Evolutionary conservation across 1,140 invertebrate species (phyloP).

Genomic region (Aphidius gifuensis): DNA sequence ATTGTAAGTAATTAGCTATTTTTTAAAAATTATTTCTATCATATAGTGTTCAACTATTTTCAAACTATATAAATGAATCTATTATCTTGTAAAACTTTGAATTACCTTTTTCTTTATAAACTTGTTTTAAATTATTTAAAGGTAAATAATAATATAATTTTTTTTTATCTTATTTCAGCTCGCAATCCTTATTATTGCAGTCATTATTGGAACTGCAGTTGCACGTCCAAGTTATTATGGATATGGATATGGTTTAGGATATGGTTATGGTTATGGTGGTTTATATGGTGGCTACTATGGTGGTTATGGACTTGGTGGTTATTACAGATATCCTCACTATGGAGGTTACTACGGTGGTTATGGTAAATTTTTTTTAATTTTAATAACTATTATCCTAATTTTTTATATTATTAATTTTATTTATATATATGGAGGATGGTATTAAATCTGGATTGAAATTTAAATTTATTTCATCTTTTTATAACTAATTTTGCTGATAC

Average conservation of each 20-base stretch:
- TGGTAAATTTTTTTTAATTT: conserved; percentile 5
- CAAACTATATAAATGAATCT: no score
- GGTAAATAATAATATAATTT: no score
- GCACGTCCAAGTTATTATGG: conserved; percentile 34
- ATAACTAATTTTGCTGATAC: no score
- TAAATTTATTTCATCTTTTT: no score
- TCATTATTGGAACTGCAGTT: conserved; percentile 28
- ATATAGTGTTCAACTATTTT: not conserved
- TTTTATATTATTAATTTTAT: not conserved
- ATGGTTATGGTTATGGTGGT: conserved; percentile 22
- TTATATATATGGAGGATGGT: not conserved
- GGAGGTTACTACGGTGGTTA: conserved; percentile 25
- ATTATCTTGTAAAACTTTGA: no score
- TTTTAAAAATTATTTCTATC: not conserved
- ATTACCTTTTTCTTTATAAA: no score
- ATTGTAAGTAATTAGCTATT: conserved; percentile 31
- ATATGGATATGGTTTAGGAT: conserved; percentile 6
- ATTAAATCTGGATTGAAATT: no score
- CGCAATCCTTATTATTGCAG: conserved; percentile 30
- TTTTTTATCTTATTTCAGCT: not conserved
- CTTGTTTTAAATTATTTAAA: no score
- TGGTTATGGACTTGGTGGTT: conserved; percentile 18
- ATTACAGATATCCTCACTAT: conserved; percentile 21
- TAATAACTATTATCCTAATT: not conserved
- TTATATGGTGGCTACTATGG: conserved; percentile 16